These are phyloP conservation scores for Tachycineta bicolor DNA, from an alignment of 2,113 vertebrate species.

Conservation along the genomic window DNA sequence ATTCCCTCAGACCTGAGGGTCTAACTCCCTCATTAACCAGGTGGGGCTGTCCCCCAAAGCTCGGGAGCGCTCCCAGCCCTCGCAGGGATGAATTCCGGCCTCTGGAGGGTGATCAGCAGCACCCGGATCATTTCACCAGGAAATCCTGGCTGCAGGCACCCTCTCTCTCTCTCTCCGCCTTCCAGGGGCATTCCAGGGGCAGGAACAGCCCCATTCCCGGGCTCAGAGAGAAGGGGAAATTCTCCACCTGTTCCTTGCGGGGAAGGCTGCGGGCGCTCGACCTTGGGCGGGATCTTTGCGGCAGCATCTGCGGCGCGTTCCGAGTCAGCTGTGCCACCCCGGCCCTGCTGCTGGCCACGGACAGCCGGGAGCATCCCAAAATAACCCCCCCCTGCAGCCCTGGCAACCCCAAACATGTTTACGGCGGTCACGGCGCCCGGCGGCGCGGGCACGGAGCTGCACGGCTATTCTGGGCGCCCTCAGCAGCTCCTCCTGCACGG, in stretches of 20 bases:
- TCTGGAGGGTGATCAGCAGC: background rate
- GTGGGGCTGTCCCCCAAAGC: no score
- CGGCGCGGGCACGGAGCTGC: conserved; percentile 1
- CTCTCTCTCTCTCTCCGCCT: background rate
- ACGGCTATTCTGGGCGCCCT: conserved; percentile 47
- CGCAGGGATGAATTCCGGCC: background rate
- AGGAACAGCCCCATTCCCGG: background rate
- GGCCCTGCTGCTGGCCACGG: conserved; percentile 57
- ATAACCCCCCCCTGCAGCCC: conserved; percentile 73
- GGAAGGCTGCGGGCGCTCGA: conserved; percentile 2
- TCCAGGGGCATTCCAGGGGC: background rate
- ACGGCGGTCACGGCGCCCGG: background rate
- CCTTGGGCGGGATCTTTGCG: conserved; percentile 27
- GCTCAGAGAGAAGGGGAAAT: background rate
- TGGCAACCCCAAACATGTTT: conserved; percentile 84
- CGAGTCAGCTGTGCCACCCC: conserved; percentile 71
- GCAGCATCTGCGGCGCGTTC: conserved; percentile 29
- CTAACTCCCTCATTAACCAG: background rate
- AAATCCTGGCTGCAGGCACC: background rate
- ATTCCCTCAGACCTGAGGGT: no score
- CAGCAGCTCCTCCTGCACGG: background rate
- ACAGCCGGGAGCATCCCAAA: conserved; percentile 58
- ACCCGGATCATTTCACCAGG: background rate
- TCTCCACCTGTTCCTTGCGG: conserved; percentile 44
- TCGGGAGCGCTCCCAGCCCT: background rate